Evolutionary conservation across 1,140 invertebrate species (phyloP), one percentile per base, ranked within the genome.

Genomic region (Globodera rostochiensis): DNA sequence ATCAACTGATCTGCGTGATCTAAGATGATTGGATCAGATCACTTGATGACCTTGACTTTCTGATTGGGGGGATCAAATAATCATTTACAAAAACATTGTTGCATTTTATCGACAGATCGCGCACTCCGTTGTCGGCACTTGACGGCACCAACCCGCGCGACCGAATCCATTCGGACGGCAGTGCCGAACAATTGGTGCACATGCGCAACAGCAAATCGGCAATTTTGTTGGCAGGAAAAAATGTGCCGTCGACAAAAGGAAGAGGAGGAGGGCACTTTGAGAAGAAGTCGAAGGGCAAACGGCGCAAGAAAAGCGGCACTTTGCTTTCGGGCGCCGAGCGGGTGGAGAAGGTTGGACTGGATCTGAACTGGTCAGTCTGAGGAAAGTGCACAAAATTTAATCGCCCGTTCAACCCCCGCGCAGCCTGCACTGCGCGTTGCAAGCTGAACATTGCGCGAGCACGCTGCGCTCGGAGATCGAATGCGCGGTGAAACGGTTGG

Each of bases 131-230:
- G 5, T 64, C 64, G 6, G 45, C 74, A 4, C 19, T 19, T 8
- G 25, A 25, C 19, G 66, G 77, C 49, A 85, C 79, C 45, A 73
- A 81, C 36, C 84, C 81, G 13, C 77, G 88, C 49, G 82, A 66
- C 57, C 73, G 88, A 73, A 82, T 89, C 50, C 87, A 90, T 77
- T 89, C 88, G n/a, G 88, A 90, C 77, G 87, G 87, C 57, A 83
- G 77, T 64, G 83, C 86, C 13, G 81, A 88, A 50, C 60, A 21
- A 25, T 49, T 9, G 60, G n/a, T 19, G 46, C 70, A 25, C 19
- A 53, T 50, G 46, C 7, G 6, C 60, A 64, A 7, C 60, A 64
- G 25, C n/a, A 64, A 78, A 36, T 19, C 36, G 77, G 46, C 77
- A 53, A 25, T 78, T n/a, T 66, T 47, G 5, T 57, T 77, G 57